A percentile compares a stretch with the other conserved stretches of the same genome.
Conservation (phyloP, 2,113 vertebrate species). For the Ranitomeya imitator region DNA sequence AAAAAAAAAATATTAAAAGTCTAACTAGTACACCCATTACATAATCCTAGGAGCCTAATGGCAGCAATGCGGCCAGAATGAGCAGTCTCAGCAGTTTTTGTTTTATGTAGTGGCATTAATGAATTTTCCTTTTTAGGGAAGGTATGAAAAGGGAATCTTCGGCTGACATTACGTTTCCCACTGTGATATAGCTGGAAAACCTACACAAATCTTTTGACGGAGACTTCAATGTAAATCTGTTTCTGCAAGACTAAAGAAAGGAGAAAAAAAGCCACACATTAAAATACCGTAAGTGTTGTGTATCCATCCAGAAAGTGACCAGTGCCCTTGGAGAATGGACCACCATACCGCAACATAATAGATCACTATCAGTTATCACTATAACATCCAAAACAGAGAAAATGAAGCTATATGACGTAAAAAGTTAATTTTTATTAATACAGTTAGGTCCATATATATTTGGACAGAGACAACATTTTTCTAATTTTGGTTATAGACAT, state of each 20-base stretch:
- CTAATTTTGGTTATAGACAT: too few relatives aligned
- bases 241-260: background rate
- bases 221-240: constrained; percentile 5
- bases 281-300: background rate
- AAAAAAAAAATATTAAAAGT: too few relatives aligned
- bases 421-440: too few relatives aligned
- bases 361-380: too few relatives aligned
- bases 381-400: too few relatives aligned
- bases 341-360: too few relatives aligned
- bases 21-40: too few relatives aligned
- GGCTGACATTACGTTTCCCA: constrained; percentile 32
- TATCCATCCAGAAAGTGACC: background rate
- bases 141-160: constrained; percentile 41
- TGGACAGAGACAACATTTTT: too few relatives aligned
- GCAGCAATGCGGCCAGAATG: background rate
- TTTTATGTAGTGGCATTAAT: constrained; percentile 53
- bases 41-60: background rate
- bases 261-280: background rate
- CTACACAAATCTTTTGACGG: background rate
- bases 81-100: constrained; percentile 27
- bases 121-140: constrained; percentile 57
- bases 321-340: background rate
- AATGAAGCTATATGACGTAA: too few relatives aligned
- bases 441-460: too few relatives aligned
- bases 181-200: constrained; percentile 33